phyloP scores from a whole-genome alignment of 2,113 vertebrate species.

The Marmota monax region DNA sequence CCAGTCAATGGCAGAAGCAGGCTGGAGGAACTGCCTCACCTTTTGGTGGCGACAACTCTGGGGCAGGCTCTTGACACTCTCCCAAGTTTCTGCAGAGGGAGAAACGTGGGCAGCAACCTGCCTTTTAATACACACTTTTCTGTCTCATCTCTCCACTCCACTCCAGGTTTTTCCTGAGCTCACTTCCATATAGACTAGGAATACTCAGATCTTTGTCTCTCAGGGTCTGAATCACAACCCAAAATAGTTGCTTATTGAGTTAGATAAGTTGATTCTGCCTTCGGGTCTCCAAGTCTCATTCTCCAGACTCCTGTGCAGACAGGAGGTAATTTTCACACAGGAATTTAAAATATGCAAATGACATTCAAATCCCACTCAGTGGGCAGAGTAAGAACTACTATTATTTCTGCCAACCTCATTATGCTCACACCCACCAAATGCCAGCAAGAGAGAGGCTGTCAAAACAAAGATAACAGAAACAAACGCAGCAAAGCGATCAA shows the following conservation, averaged over 20 bases:
- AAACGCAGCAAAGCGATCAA: background rate
- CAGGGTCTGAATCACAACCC: background rate
- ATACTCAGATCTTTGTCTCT: background rate
- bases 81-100: background rate
- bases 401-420: slow-evolving; percentile 50
- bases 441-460: background rate
- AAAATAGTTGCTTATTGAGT: background rate
- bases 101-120: background rate
- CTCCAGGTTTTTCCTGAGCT: background rate
- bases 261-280: background rate
- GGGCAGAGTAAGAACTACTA: slow-evolving; percentile 23
- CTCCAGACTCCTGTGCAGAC: slow-evolving; percentile 5
- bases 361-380: background rate
- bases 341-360: slow-evolving; percentile 50
- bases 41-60: background rate
- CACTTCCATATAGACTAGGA: background rate
- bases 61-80: background rate
- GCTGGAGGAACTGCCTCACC: background rate
- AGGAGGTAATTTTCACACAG: slow-evolving; percentile 41
- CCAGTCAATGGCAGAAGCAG: background rate
- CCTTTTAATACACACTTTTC: background rate
- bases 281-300: background rate
- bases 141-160: background rate
- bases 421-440: slow-evolving; percentile 30
- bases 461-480: slow-evolving; percentile 57